phyloP scores from a whole-genome alignment of 2,113 vertebrate species.

The Sakesphorus luctuosus region DNA sequence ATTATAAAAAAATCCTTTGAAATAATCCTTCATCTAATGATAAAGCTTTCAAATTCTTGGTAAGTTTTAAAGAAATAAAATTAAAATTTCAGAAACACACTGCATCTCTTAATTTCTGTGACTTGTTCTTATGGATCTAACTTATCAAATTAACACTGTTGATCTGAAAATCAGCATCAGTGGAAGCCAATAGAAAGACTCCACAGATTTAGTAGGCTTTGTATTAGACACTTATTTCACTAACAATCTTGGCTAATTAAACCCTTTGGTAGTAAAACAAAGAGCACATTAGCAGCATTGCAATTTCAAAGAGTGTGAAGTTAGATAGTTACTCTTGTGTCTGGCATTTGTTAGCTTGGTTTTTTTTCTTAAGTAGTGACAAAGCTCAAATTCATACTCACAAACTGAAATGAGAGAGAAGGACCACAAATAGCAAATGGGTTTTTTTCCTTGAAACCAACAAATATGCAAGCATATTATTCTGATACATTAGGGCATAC shows the following conservation, averaged over 20 bases:
- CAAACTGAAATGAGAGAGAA: background rate
- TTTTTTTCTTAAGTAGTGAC: constrained; percentile 36
- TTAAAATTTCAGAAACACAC: background rate
- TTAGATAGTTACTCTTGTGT: constrained; percentile 6
- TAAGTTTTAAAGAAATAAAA: background rate
- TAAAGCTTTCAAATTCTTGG: background rate
- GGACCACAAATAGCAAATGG: background rate
- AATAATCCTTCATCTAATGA: background rate
- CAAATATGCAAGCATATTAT: background rate
- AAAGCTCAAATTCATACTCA: background rate
- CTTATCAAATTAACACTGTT: background rate
- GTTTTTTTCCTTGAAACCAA: background rate
- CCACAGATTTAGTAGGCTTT: background rate
- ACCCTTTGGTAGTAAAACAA: constrained; percentile 47
- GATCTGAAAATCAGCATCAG: background rate
- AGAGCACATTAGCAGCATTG: constrained; percentile 1
- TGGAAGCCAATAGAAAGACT: background rate
- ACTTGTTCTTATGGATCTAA: background rate
- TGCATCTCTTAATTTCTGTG: background rate
- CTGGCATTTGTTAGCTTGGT: constrained; percentile 33
- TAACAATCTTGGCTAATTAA: constrained; percentile 60
- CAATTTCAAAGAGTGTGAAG: constrained; percentile 26
- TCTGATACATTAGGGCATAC: background rate
- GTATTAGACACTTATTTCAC: background rate
- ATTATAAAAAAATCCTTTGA: constrained; percentile 52